Conservation (phyloP, 2,797 vertebrate genomes). For the Lagorchestes hirsutus region DNA sequence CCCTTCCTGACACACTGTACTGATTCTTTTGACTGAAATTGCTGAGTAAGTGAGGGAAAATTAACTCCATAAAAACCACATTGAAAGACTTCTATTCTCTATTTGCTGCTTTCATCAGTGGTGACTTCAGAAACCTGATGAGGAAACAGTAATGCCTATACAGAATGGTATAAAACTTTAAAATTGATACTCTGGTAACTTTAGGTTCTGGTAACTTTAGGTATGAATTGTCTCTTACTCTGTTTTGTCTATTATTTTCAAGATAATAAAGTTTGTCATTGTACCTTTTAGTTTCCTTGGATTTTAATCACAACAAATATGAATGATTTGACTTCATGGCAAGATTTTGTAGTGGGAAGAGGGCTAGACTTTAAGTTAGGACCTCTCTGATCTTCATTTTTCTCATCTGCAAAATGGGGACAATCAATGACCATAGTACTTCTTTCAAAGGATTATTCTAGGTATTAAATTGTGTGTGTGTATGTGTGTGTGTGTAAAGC, state of each 20-base stretch:
- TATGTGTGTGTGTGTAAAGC: neutral
- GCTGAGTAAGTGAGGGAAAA: slow-evolving; percentile 73
- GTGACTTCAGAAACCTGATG: neutral
- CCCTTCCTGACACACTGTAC: slow-evolving; percentile 60
- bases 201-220: neutral
- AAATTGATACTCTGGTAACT: neutral
- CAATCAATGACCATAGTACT: neutral
- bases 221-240: neutral
- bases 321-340: neutral
- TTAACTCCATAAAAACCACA: slow-evolving; percentile 10
- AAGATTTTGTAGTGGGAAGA: neutral
- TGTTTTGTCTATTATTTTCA: neutral
- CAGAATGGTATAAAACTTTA: neutral
- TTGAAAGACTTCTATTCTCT: neutral
- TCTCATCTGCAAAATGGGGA: neutral
- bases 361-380: neutral
- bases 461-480: neutral
- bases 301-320: neutral
- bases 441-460: neutral
- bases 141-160: neutral
- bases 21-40: slow-evolving; percentile 65
- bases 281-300: neutral
- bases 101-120: neutral
- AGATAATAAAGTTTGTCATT: neutral
- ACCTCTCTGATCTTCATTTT: neutral